These are phyloP conservation scores for Trichogramma pretiosum DNA, from an alignment of 1,140 invertebrate genomes.

Conservation along the genomic window DNA sequence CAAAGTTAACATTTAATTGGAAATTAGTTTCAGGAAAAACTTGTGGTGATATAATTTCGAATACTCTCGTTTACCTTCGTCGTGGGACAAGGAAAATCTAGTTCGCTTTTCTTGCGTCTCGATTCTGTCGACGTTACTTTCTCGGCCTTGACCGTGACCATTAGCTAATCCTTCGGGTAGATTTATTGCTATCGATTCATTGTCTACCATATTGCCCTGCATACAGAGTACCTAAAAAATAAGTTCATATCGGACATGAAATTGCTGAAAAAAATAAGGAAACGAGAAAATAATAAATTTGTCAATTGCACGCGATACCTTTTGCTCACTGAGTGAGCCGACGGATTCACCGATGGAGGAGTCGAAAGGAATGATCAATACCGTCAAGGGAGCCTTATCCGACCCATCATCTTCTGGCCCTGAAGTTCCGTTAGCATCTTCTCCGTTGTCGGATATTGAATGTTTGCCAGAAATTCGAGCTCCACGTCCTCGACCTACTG, in stretches of 20 bases:
- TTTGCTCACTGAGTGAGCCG: slow-evolving; percentile 64
- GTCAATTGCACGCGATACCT: slow-evolving; percentile 40
- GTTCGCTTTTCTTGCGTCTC: slow-evolving; percentile 51
- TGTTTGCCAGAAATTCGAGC: slow-evolving; percentile 24
- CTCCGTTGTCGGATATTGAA: slow-evolving; percentile 28
- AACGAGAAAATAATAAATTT: not conserved
- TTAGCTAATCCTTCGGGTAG: slow-evolving; percentile 31
- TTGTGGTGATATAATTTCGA: slow-evolving; percentile 5
- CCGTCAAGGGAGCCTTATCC: slow-evolving; percentile 42
- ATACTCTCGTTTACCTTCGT: slow-evolving; percentile 56
- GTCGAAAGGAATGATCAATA: slow-evolving; percentile 61
- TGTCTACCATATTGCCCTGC: slow-evolving; percentile 32
- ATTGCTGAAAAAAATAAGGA: not conserved
- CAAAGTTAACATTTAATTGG: not conserved
- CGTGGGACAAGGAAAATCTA: slow-evolving; percentile 78
- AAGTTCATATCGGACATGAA: not conserved
- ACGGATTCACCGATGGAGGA: slow-evolving; percentile 50
- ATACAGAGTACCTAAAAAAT: slow-evolving; percentile 40
- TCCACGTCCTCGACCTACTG: slow-evolving; percentile 29
- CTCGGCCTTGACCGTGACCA: slow-evolving; percentile 30
- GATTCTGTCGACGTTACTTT: slow-evolving; percentile 35
- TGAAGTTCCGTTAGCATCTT: slow-evolving; percentile 37
- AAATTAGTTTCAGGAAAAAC: not conserved
- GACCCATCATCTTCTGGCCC: slow-evolving; percentile 34
- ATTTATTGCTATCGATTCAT: slow-evolving; percentile 31